Evolutionary conservation across 2,888 invertebrate species (phyloP).

Genomic region (Aporophyla nigra): DNA sequence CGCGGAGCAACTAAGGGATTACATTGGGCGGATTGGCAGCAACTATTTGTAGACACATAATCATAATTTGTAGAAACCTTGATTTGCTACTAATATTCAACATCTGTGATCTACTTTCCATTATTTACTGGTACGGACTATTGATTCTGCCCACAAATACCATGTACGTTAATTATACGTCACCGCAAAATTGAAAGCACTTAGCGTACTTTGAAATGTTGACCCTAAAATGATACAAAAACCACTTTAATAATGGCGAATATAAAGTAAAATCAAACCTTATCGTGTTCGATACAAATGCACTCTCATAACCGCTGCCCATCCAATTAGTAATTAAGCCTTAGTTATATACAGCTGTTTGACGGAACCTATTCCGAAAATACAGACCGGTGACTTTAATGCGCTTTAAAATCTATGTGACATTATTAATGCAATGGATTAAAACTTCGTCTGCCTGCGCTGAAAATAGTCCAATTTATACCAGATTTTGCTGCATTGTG

Average conservation of each 20-base stretch:
- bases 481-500: background rate
- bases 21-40: conserved; percentile 36
- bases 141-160: background rate
- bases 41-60: conserved; percentile 49
- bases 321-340: conserved; percentile 6
- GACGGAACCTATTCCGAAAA: background rate
- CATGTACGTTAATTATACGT: background rate
- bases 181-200: background rate
- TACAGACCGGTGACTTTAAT: background rate
- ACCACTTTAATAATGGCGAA: background rate
- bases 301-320: background rate
- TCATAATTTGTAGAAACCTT: conserved; percentile 44
- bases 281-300: background rate
- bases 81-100: conserved; percentile 33
- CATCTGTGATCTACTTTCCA: conserved; percentile 22
- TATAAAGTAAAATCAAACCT: background rate
- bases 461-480: background rate
- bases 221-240: background rate
- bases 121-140: background rate
- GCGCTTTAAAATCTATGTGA: too few relatives aligned
- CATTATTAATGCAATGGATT: background rate
- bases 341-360: background rate
- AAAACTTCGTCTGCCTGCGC: background rate
- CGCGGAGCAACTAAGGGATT: conserved; percentile 47
- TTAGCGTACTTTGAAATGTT: background rate